Evolutionary conservation across 2,113 vertebrate genomes (phyloP), one percentile per base, ranked within the genome.

Genomic region (Sander lucioperca): DNA sequence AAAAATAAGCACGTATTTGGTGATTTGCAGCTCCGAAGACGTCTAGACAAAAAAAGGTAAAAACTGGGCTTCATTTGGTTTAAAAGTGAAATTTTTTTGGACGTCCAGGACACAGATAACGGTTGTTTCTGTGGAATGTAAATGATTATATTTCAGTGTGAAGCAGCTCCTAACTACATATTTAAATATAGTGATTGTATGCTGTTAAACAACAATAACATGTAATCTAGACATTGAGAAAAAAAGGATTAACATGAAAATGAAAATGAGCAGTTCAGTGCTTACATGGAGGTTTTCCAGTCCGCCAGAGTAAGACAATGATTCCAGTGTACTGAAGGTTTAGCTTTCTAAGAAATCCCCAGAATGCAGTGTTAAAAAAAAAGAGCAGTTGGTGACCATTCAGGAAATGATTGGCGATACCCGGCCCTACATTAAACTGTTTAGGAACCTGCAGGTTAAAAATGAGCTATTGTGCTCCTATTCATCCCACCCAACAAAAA

Each of bases 111-210:
- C 9, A 48, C 63, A 54, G 57, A 64, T 51, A 63, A 59, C 23
- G 0, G 12, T 36, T 43, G 25, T 69, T 23, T 43, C 16, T 69
- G 6, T 25, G 58, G 58, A n/a, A 58, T 71, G 57, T 80, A 59
- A 59, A 80, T 76, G 13, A 70, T 36, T 33, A 8, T 25, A 7
- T 61, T 74, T 74, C 27, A 30, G 4, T 3, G 3, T 47, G 11
- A 61, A 54, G 30, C 15, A 45, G 27, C 5, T 50, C 36, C 5
- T 39, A 16, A 69, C 36, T 36, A 43, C 67, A 54, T 7, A 62
- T 75, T 63, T 68, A 73, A 77, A 84, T 25, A 48, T 5, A 18
- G 66, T 56, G 19, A 80, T 83, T 75, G 23, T 23, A 74, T 54
- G n/a, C 9, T 56, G 63, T 21, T 53, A 59, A 72, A 48, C 67